Percentiles rank a stretch among this genome's conserved stretches.
These are phyloP conservation scores for Sceliomorpha sp. DNA, from an alignment of 2,888 invertebrate genomes.

Conservation along the genomic window DNA sequence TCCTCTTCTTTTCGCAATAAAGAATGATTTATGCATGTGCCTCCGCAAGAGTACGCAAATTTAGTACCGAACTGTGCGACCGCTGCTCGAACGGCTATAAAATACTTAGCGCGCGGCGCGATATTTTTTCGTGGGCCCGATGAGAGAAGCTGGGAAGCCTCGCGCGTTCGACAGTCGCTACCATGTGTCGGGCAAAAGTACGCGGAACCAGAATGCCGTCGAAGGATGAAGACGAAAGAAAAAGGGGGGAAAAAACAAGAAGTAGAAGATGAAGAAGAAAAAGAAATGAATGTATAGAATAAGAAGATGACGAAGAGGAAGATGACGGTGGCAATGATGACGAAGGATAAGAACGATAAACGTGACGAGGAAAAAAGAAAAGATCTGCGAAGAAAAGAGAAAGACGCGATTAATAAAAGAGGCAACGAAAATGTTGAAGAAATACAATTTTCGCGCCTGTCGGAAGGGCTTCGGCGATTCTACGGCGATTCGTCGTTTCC, in stretches of 20 bases:
- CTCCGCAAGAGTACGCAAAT: constrained; percentile 50
- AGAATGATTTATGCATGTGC: constrained; percentile 53
- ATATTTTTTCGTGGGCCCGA: constrained; percentile 36
- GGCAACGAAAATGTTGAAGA: too few species aligned
- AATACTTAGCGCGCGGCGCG: constrained; percentile 38
- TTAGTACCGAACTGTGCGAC: constrained; percentile 51
- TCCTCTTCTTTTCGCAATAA: constrained; percentile 44
- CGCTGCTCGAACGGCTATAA: constrained; percentile 53
- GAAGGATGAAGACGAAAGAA: constrained; percentile 7
- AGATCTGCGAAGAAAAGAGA: constrained; percentile 34
- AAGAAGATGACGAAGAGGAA: too few species aligned
- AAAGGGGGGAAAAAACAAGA: constrained; percentile 11
- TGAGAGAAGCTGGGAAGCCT: constrained; percentile 15
- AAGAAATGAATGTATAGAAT: too few species aligned
- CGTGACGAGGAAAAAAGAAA: background rate
- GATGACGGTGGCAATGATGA: too few species aligned
- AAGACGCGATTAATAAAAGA: too few species aligned
- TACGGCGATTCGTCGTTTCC: constrained; percentile 37
- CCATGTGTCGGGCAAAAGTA: background rate
- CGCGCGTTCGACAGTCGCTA: constrained; percentile 20
- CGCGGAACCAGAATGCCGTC: background rate
- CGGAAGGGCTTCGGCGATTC: constrained; percentile 19
- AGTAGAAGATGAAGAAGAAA: constrained; percentile 19
- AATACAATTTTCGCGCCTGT: constrained; percentile 25
- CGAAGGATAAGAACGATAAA: too few species aligned